phyloP scores from a whole-genome alignment of 2,113 vertebrate genomes.

The Xerus inauris region DNA sequence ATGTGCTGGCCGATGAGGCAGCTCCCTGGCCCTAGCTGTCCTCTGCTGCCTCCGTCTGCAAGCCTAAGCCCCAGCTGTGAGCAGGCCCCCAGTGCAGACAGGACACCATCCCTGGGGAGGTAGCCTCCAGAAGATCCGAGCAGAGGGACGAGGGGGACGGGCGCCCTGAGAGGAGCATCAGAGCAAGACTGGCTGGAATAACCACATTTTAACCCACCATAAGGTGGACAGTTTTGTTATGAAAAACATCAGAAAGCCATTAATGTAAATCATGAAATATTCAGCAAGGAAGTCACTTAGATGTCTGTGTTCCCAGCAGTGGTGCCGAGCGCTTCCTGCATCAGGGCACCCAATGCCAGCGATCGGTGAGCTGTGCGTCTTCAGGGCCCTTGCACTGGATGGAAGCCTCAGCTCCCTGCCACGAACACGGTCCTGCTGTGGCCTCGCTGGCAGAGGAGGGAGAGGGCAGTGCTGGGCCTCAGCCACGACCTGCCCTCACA shows the following conservation, averaged over 20 bases:
- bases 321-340: conserved; percentile 58
- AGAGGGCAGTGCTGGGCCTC: not conserved
- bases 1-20: not conserved
- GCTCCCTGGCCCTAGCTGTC: not conserved
- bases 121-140: rapidly evolving
- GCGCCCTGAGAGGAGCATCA: rapidly evolving
- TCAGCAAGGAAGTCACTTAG: conserved; percentile 77
- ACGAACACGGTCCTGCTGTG: rapidly evolving
- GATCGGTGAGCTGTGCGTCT: not conserved
- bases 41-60: rapidly evolving
- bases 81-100: rapidly evolving
- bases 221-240: conserved; percentile 75
- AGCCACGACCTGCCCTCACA: rapidly evolving
- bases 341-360: not conserved
- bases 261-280: conserved; percentile 82
- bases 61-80: not conserved
- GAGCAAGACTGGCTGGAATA: not conserved
- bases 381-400: not conserved
- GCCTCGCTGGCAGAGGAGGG: rapidly evolving
- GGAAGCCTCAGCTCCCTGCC: not conserved
- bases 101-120: rapidly evolving
- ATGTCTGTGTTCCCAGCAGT: conserved; percentile 76
- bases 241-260: conserved; percentile 80
- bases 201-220: conserved; percentile 66
- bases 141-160: not conserved